Evolutionary conservation across 2,888 invertebrate genomes (phyloP).

Genomic region (Tetrapedia diversipes): DNA sequence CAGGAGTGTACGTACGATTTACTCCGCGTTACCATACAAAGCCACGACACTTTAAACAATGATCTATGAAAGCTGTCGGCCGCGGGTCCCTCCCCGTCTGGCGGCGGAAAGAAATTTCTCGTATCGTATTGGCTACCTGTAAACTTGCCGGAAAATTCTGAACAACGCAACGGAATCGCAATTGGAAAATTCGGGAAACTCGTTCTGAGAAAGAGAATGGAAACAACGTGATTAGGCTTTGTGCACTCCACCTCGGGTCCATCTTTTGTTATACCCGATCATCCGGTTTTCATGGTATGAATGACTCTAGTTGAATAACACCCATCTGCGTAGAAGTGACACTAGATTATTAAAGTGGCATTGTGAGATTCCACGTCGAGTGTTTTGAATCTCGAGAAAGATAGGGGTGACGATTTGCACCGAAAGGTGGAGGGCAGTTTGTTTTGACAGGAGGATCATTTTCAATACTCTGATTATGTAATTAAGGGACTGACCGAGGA

Average conservation of each 20-base stretch:
- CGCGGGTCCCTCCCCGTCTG: background rate
- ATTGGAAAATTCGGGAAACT: slow-evolving; percentile 13
- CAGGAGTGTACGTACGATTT: slow-evolving; percentile 71
- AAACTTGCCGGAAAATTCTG: slow-evolving; percentile 28
- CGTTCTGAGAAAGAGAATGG: slow-evolving; percentile 4
- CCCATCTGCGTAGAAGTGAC: too few relatives aligned
- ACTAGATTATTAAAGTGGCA: too few relatives aligned
- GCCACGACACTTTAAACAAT: slow-evolving; percentile 68
- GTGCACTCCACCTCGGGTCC: too few relatives aligned
- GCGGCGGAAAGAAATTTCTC: slow-evolving; percentile 15
- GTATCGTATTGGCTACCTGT: slow-evolving; percentile 46
- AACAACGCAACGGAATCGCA: slow-evolving; percentile 29
- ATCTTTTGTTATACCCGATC: too few relatives aligned
- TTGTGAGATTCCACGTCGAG: too few relatives aligned
- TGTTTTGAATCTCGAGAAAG: background rate
- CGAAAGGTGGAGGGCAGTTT: background rate
- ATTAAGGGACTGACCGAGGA: background rate
- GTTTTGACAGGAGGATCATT: background rate
- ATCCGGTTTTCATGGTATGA: too few relatives aligned
- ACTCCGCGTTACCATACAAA: slow-evolving; percentile 69
- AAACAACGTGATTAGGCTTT: background rate
- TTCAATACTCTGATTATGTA: background rate
- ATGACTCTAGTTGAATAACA: too few relatives aligned
- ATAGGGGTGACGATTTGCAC: background rate
- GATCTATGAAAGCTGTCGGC: slow-evolving; percentile 58